Percentiles rank a stretch among this genome's conserved stretches.
Evolutionary conservation across 2,113 vertebrate species (phyloP).

Genomic region (Ptyas mucosa): DNA sequence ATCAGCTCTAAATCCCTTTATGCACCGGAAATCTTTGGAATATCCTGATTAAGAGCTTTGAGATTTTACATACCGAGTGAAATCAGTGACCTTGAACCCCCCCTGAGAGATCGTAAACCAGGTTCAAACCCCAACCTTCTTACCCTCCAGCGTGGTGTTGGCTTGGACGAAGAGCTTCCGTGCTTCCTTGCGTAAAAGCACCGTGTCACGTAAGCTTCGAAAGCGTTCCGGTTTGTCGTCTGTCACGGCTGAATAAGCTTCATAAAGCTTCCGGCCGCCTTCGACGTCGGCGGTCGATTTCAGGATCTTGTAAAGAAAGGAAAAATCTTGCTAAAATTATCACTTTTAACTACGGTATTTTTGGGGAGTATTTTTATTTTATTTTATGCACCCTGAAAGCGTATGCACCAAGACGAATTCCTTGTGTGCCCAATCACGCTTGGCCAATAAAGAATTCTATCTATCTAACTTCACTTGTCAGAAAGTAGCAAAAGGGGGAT

Average conservation of each 20-base stretch:
- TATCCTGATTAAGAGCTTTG: neutral
- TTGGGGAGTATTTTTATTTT: no score
- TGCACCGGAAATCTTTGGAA: neutral
- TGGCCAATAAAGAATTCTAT: no score
- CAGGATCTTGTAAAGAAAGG: conserved; percentile 34
- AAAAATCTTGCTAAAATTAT: no score
- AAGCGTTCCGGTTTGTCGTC: conserved; percentile 73
- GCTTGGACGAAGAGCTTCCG: conserved; percentile 91
- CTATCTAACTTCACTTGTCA: no score
- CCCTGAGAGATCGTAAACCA: neutral
- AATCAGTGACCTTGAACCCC: neutral
- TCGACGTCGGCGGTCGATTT: conserved; percentile 87
- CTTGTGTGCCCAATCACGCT: no score
- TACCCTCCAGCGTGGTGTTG: conserved; percentile 81
- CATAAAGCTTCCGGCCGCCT: conserved; percentile 78
- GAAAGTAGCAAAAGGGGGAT: no score
- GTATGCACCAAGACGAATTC: no score
- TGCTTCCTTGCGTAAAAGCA: conserved; percentile 83
- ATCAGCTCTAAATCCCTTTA: neutral
- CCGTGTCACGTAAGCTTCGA: conserved; percentile 78
- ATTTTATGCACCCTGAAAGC: no score
- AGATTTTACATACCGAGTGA: neutral
- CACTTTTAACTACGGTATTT: no score
- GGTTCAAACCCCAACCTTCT: neutral
- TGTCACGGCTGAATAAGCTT: conserved; percentile 75